A percentile compares a stretch with the other conserved stretches of the same genome.
These are phyloP conservation scores for Athetis lepigone DNA, from an alignment of 2,888 invertebrate species.

Conservation along the genomic window DNA sequence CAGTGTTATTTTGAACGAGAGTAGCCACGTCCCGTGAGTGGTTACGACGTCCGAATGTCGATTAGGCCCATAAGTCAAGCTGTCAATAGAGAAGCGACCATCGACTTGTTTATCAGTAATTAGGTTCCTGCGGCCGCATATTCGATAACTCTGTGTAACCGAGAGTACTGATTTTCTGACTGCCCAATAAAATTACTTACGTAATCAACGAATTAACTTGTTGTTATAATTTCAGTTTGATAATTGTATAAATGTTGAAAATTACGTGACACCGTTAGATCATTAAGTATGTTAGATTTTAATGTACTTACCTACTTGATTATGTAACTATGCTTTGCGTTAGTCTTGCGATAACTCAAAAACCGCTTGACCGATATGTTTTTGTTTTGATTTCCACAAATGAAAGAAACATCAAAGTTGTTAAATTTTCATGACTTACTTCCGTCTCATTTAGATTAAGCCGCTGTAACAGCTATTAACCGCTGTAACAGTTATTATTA, in stretches of 20 bases:
- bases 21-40: slow-evolving; percentile 6
- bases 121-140: slow-evolving; percentile 58
- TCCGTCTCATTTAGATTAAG: too few relatives aligned
- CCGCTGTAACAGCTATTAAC: too few relatives aligned
- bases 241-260: neutral
- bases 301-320: too few relatives aligned
- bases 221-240: slow-evolving; percentile 15
- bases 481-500: too few relatives aligned
- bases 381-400: too few relatives aligned
- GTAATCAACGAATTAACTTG: slow-evolving; percentile 42
- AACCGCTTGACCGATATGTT: too few relatives aligned
- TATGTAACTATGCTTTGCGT: too few relatives aligned
- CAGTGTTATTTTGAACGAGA: slow-evolving; percentile 33
- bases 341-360: too few relatives aligned
- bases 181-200: slow-evolving; percentile 43
- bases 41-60: slow-evolving; percentile 42
- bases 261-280: neutral
- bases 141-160: slow-evolving; percentile 51
- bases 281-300: too few relatives aligned
- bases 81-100: slow-evolving; percentile 55
- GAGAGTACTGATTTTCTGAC: slow-evolving; percentile 45
- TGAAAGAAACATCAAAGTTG: too few relatives aligned
- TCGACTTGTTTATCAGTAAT: slow-evolving; percentile 60
- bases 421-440: too few relatives aligned
- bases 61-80: slow-evolving; percentile 56